Percentiles rank a stretch among this genome's conserved stretches.
Evolutionary conservation across 2,113 vertebrate species (phyloP).

Genomic region (Sminthopsis crassicaudata): DNA sequence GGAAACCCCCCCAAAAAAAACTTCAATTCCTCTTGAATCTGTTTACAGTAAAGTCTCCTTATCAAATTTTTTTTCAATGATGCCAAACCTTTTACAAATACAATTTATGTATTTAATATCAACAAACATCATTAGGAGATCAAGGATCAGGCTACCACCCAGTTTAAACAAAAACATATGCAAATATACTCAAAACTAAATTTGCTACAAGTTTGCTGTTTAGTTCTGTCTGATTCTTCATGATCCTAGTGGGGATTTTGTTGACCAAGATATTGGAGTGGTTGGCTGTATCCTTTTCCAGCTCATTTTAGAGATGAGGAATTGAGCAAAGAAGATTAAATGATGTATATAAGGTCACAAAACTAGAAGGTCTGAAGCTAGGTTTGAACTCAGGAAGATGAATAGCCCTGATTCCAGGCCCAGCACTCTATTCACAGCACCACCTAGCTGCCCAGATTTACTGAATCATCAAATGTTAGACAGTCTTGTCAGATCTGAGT

Average conservation of each 20-base stretch:
- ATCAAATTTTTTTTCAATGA: neutral
- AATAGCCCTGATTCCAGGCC: neutral
- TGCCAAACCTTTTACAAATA: conserved; percentile 24
- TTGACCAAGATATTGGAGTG: neutral
- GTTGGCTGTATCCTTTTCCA: neutral
- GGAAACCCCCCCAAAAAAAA: too few relatives aligned
- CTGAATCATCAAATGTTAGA: neutral
- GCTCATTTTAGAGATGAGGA: neutral
- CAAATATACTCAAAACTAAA: neutral
- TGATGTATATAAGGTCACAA: neutral
- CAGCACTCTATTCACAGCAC: too few relatives aligned
- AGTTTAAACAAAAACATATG: neutral
- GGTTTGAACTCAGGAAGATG: neutral
- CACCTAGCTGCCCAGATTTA: neutral
- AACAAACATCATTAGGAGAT: neutral
- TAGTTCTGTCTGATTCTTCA: neutral
- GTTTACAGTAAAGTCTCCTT: neutral
- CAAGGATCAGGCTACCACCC: neutral
- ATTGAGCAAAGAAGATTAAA: neutral
- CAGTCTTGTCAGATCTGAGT: neutral
- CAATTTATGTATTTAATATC: neutral
- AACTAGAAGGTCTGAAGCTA: neutral
- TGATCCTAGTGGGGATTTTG: neutral
- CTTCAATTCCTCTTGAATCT: neutral
- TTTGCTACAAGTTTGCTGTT: neutral